A percentile compares a stretch with the other conserved stretches of the same genome.
Conservation (phyloP, 2,113 vertebrate species). For the Zosterops lateralis region DNA sequence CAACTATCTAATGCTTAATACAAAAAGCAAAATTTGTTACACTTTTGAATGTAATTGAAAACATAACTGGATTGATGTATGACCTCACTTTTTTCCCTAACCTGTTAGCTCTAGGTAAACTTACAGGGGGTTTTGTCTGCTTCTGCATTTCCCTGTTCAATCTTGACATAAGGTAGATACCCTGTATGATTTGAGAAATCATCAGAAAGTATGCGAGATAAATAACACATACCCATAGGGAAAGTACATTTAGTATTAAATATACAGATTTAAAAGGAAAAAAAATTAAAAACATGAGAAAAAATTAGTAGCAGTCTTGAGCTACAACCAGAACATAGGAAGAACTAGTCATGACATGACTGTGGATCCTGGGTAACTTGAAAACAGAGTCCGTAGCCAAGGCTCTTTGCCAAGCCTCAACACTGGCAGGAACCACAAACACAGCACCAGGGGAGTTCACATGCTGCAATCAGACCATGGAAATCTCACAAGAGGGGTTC, state of each 20-base stretch:
- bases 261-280: not conserved
- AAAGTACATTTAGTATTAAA: not conserved
- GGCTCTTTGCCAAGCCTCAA: not conserved
- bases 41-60: not conserved
- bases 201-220: not conserved
- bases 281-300: rapidly evolving
- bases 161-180: not conserved
- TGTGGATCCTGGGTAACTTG: not conserved
- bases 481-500: not conserved
- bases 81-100: not conserved
- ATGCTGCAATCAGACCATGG: not conserved
- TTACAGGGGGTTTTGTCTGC: not conserved
- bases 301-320: not conserved
- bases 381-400: not conserved
- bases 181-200: not conserved
- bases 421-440: not conserved
- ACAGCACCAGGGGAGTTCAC: not conserved
- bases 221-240: not conserved
- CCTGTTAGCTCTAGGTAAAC: not conserved
- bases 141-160: not conserved
- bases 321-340: not conserved
- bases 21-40: not conserved
- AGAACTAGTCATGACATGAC: not conserved
- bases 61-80: not conserved
- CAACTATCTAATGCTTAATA: not conserved